A percentile compares a stretch with the other conserved stretches of the same genome.
These are phyloP conservation scores for Halocynthia roretzi DNA, from an alignment of 23 tunicate genomes.

Conservation along the genomic window DNA sequence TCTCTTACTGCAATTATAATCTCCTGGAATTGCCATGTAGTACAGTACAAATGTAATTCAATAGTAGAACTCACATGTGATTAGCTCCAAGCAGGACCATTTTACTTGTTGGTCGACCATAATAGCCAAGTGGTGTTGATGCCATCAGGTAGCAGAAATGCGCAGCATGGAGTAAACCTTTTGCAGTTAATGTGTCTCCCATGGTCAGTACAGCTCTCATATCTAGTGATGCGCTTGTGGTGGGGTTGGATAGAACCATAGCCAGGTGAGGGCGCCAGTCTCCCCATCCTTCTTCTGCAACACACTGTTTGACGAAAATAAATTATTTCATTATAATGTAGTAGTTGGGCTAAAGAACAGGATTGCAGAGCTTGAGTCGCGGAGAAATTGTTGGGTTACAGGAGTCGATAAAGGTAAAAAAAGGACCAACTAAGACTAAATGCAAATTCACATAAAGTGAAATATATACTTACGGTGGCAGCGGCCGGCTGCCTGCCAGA, in stretches of 20 bases:
- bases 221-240: constrained; percentile 43
- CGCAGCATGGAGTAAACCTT: constrained; percentile 82
- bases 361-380: too few species aligned
- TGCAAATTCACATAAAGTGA: neutral
- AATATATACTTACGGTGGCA: constrained; percentile 43
- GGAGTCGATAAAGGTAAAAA: too few species aligned
- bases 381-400: too few species aligned
- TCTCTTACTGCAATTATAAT: too few species aligned
- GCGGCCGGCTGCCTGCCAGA: constrained; percentile 89
- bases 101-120: constrained; percentile 44
- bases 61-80: constrained; percentile 62
- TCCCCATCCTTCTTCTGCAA: constrained; percentile 91
- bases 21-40: too few species aligned
- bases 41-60: neutral
- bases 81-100: constrained; percentile 84
- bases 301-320: constrained; percentile 25
- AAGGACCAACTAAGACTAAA: neutral
- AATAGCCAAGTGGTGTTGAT: constrained; percentile 72
- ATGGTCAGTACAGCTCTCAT: constrained; percentile 66
- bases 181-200: constrained; percentile 77
- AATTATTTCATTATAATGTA: neutral
- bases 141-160: constrained; percentile 97
- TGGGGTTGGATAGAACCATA: constrained; percentile 93
- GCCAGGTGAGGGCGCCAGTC: constrained; percentile 99
- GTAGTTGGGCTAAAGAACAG: neutral